Evolutionary conservation across 2,888 invertebrate genomes (phyloP).

Genomic region (Nowickia ferox): DNA sequence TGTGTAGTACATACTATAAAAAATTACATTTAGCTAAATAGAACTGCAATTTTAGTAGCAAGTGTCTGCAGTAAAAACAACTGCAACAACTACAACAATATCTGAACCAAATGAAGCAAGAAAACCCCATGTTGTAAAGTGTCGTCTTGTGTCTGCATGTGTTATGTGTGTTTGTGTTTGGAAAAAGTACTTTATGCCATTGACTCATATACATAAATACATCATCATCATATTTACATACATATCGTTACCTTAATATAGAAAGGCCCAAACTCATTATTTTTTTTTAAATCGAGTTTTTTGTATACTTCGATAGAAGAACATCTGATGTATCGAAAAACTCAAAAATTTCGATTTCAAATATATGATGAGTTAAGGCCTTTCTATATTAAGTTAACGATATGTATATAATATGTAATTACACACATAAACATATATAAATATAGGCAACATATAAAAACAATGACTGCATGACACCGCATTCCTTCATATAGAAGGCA

Average conservation of each 20-base stretch:
- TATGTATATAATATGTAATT: too few relatives aligned
- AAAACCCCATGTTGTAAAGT: slow-evolving; percentile 28
- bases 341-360: too few relatives aligned
- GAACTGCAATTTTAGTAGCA: slow-evolving; percentile 51
- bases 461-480: slow-evolving; percentile 25
- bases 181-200: slow-evolving; percentile 16
- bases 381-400: too few relatives aligned
- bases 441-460: slow-evolving; percentile 23
- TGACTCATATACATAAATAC: slow-evolving; percentile 10
- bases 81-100: slow-evolving; percentile 44
- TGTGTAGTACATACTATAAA: slow-evolving; percentile 2
- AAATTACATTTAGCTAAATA: slow-evolving; percentile 20
- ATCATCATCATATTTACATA: not conserved
- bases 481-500: not conserved
- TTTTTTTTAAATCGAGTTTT: too few relatives aligned
- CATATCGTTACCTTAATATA: too few relatives aligned
- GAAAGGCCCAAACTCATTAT: too few relatives aligned
- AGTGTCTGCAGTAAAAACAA: slow-evolving; percentile 44
- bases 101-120: slow-evolving; percentile 54
- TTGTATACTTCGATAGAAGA: too few relatives aligned
- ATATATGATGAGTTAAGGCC: too few relatives aligned
- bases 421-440: not conserved
- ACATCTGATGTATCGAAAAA: too few relatives aligned
- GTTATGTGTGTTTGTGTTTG: not conserved
- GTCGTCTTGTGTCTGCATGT: slow-evolving; percentile 16